Percentiles rank a stretch among this genome's conserved stretches.
Evolutionary conservation across 2,113 vertebrate species (phyloP).

Genomic region (Chaetodon trifascialis): DNA sequence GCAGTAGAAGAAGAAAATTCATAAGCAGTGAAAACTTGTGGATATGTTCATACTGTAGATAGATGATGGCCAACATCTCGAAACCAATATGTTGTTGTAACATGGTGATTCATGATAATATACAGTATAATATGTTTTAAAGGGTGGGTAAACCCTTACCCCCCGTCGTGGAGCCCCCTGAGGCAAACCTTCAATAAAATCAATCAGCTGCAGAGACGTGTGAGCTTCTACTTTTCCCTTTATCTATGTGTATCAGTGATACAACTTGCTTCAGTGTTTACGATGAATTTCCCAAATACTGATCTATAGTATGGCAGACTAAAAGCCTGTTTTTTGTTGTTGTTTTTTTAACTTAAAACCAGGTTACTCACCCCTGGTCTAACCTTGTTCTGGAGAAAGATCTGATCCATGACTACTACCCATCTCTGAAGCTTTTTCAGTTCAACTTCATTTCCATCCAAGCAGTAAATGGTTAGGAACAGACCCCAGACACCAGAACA

Average conservation of each 20-base stretch:
- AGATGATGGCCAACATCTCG: neutral
- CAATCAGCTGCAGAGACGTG: neutral
- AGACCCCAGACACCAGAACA: neutral
- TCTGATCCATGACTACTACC: neutral
- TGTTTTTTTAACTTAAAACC: neutral
- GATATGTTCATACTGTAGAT: neutral
- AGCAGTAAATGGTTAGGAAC: conserved; percentile 13
- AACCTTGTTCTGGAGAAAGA: neutral
- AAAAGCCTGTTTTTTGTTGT: neutral
- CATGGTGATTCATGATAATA: neutral
- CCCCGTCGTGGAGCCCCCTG: neutral
- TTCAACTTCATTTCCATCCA: neutral
- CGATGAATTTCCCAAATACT: neutral
- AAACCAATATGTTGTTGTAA: neutral
- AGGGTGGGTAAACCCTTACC: neutral
- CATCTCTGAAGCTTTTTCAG: conserved; percentile 4
- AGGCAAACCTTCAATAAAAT: neutral
- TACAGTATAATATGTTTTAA: neutral
- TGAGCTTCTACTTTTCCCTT: neutral
- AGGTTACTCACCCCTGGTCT: neutral
- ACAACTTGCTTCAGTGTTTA: neutral
- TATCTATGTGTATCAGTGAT: neutral
- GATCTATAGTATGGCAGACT: neutral
- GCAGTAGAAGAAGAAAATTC: neutral
- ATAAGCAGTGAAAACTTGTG: neutral